Conservation (phyloP, 2,797 vertebrate species). For the Urophycis tenuis region DNA sequence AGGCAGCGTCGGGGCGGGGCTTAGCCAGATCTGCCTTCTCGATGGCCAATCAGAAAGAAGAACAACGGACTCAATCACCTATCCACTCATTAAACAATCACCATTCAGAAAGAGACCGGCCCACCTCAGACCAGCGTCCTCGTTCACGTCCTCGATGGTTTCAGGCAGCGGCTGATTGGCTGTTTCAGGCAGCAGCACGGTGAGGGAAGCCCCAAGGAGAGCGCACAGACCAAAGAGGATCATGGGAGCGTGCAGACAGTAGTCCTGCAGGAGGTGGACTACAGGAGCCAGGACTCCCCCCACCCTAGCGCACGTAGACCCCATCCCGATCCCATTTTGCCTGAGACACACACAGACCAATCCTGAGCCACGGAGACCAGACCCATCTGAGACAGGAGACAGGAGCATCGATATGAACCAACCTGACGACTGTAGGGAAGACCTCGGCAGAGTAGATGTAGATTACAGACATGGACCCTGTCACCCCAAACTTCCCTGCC, state of each 20-base stretch:
- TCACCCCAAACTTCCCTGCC: slow-evolving; percentile 73
- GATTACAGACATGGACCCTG: slow-evolving; percentile 68
- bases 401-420: neutral
- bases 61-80: neutral
- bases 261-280: slow-evolving; percentile 39
- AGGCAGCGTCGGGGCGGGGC: neutral
- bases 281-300: slow-evolving; percentile 63
- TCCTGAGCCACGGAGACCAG: neutral
- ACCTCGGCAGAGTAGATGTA: slow-evolving; percentile 78
- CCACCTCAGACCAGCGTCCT: neutral
- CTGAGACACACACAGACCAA: slow-evolving; percentile 34
- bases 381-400: neutral
- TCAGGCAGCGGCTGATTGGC: neutral
- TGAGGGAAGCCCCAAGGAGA: neutral
- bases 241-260: slow-evolving; percentile 60
- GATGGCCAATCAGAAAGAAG: neutral
- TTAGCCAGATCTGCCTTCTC: neutral
- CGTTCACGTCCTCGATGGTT: neutral
- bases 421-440: slow-evolving; percentile 79
- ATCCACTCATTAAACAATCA: neutral
- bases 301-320: neutral
- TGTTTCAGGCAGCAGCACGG: neutral
- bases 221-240: slow-evolving; percentile 54
- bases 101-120: neutral
- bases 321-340: slow-evolving; percentile 61